Evolutionary conservation across 2,797 vertebrate species (phyloP).

Genomic region (Geotrypetes seraphini): DNA sequence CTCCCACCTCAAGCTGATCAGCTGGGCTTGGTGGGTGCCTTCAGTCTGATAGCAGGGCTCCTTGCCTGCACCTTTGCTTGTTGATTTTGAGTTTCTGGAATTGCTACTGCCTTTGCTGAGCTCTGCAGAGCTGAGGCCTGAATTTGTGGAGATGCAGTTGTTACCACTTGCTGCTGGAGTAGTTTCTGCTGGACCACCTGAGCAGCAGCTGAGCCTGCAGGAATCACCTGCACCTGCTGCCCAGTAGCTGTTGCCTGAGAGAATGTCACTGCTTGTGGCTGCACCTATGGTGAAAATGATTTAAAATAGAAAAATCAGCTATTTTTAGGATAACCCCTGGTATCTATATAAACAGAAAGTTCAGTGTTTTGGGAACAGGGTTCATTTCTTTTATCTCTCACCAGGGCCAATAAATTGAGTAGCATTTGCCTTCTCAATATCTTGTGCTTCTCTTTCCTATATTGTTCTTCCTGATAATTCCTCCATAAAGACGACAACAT

Average conservation of each 20-base stretch:
- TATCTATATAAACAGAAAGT: too few species aligned
- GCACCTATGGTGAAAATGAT: conserved; percentile 30
- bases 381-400: too few species aligned
- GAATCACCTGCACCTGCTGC: conserved; percentile 56
- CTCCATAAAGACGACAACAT: too few species aligned
- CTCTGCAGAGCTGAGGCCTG: conserved; percentile 48
- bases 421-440: too few species aligned
- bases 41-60: conserved; percentile 55
- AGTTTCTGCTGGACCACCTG: conserved; percentile 70
- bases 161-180: conserved; percentile 55
- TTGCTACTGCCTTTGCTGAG: conserved; percentile 51
- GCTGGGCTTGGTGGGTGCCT: conserved; percentile 70
- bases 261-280: conserved; percentile 58
- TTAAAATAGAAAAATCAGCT: too few species aligned
- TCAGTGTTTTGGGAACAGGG: too few species aligned
- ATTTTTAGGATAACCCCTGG: too few species aligned
- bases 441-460: too few species aligned
- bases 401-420: too few species aligned
- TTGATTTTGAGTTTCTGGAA: conserved; percentile 44
- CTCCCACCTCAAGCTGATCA: too few species aligned
- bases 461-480: too few species aligned
- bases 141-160: conserved; percentile 55
- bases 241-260: conserved; percentile 42
- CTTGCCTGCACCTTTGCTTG: conserved; percentile 63
- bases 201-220: conserved; percentile 38